A percentile compares a stretch with the other conserved stretches of the same genome.
Conservation (phyloP, 2,888 invertebrate genomes). For the Aelia acuminata region DNA sequence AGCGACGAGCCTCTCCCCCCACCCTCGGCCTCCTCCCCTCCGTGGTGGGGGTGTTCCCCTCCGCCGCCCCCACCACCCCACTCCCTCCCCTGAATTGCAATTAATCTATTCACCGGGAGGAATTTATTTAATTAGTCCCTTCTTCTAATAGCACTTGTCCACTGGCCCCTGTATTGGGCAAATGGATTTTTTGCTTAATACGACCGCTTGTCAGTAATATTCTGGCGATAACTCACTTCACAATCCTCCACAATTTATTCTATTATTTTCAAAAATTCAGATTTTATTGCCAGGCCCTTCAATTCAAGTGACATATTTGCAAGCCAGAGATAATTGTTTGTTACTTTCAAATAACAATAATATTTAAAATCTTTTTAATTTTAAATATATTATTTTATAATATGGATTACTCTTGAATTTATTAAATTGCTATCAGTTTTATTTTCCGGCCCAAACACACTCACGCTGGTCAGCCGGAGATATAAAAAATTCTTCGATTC, state of each 20-base stretch:
- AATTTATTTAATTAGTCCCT: constrained; percentile 47
- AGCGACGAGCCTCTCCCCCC: background rate
- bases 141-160: constrained; percentile 33
- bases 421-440: too few species aligned
- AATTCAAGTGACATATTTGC: background rate
- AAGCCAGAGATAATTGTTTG: too few species aligned
- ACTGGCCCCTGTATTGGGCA: background rate
- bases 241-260: background rate
- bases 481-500: too few species aligned
- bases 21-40: background rate
- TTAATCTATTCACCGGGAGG: constrained; percentile 40
- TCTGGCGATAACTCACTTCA: background rate
- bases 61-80: background rate
- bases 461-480: too few species aligned
- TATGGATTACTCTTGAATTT: too few species aligned
- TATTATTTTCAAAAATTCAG: background rate
- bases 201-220: background rate
- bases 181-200: constrained; percentile 7
- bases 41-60: background rate
- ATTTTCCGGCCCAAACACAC: too few species aligned
- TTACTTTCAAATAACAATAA: too few species aligned
- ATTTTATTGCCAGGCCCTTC: background rate
- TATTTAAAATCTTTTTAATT: too few species aligned
- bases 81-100: background rate
- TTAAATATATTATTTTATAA: too few species aligned